These are phyloP conservation scores for Crotalus adamanteus DNA, from an alignment of 2,797 vertebrate species.

Conservation along the genomic window DNA sequence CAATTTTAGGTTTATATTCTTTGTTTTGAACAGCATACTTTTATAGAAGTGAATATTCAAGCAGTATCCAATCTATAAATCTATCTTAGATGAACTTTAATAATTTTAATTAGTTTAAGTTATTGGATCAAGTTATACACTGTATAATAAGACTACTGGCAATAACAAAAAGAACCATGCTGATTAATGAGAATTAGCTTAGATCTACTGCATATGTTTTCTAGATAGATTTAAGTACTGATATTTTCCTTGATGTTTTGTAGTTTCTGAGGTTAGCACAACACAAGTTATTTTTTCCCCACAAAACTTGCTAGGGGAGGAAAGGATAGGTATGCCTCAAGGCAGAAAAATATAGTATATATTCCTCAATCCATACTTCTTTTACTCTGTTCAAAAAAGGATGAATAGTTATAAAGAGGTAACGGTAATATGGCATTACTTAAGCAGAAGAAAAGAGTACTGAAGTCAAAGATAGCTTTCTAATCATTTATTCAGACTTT, in stretches of 20 bases:
- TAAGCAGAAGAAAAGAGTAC: background rate
- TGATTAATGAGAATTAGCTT: background rate
- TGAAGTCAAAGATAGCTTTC: constrained; percentile 2
- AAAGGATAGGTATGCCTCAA: background rate
- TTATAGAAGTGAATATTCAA: background rate
- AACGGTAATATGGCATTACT: background rate
- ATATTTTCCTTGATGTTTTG: background rate
- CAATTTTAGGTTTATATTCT: background rate
- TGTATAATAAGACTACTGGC: background rate
- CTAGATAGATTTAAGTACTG: background rate
- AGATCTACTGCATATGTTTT: background rate
- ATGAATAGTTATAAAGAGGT: background rate
- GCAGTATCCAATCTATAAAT: background rate
- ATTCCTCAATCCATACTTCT: background rate
- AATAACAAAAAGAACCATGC: background rate
- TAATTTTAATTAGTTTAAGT: background rate
- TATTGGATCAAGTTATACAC: background rate
- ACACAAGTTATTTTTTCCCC: background rate
- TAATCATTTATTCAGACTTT: constrained; percentile 74
- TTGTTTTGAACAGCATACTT: background rate
- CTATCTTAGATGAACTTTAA: background rate
- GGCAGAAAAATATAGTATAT: background rate
- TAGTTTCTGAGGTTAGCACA: background rate
- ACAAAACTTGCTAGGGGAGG: background rate
- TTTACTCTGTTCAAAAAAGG: background rate